These are phyloP conservation scores for Lemur catta DNA, from an alignment of 2,797 vertebrate species.

Conservation along the genomic window DNA sequence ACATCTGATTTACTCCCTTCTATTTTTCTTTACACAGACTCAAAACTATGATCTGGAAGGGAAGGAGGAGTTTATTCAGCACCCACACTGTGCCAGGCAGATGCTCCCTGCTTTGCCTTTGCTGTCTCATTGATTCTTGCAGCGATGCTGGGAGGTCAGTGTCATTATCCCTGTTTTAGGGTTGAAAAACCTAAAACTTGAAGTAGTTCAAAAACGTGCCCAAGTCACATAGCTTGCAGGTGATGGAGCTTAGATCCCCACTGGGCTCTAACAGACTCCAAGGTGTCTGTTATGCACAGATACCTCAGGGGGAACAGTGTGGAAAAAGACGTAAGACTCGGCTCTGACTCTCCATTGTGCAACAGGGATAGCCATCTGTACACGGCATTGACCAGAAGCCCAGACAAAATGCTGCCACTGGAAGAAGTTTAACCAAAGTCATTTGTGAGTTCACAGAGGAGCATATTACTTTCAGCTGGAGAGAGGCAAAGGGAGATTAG, in stretches of 20 bases:
- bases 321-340: background rate
- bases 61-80: background rate
- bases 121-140: background rate
- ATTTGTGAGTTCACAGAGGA: background rate
- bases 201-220: background rate
- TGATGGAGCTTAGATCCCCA: background rate
- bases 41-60: background rate
- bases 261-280: background rate
- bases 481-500: background rate
- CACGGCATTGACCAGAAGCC: background rate
- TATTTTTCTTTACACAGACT: background rate
- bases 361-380: no score
- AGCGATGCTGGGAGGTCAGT: background rate
- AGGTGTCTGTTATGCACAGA: background rate
- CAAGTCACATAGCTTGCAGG: background rate
- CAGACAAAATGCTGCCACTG: background rate
- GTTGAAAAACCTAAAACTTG: background rate
- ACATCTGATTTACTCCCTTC: rapidly evolving
- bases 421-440: background rate
- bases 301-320: rapidly evolving
- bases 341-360: background rate
- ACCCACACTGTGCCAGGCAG: background rate
- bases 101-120: background rate
- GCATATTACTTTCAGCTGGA: background rate
- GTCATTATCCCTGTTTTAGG: background rate